Conservation (phyloP, 2,888 invertebrate species). For the Epinotia demarniana region DNA sequence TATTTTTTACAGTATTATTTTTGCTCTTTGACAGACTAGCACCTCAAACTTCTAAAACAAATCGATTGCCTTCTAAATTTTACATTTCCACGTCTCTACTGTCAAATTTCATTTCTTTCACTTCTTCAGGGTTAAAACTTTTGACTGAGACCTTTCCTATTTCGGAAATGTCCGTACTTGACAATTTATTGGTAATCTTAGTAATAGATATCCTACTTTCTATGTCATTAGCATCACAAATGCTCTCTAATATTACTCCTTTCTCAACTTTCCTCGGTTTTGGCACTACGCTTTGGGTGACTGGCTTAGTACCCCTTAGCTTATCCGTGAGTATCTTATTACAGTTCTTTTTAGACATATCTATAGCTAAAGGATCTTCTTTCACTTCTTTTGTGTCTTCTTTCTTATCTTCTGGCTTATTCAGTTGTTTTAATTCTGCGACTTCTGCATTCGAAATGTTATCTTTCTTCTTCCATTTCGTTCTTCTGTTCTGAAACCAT, state of each 20-base stretch:
- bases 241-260: conserved; percentile 69
- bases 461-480: conserved; percentile 94
- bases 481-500: conserved; percentile 94
- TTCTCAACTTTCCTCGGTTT: conserved; percentile 76
- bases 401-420: conserved; percentile 72
- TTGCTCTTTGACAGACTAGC: conserved; percentile 3
- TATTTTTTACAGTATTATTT: not conserved
- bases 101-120: conserved; percentile 74
- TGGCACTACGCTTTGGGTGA: conserved; percentile 57
- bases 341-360: conserved; percentile 77
- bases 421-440: conserved; percentile 90
- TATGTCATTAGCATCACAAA: conserved; percentile 76
- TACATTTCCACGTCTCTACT: conserved; percentile 78
- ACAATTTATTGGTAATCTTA: conserved; percentile 79
- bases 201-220: conserved; percentile 82
- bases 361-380: conserved; percentile 74
- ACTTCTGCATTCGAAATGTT: conserved; percentile 95
- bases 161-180: conserved; percentile 71
- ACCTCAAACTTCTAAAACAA: conserved; percentile 27
- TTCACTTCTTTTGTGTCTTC: conserved; percentile 57
- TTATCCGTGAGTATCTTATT: conserved; percentile 76
- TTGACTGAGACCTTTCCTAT: conserved; percentile 69
- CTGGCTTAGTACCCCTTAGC: conserved; percentile 66
- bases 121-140: conserved; percentile 76
- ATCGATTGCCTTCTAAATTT: conserved; percentile 42